Conservation (phyloP, 2,888 invertebrate genomes). For the Tenthredo notha region DNA sequence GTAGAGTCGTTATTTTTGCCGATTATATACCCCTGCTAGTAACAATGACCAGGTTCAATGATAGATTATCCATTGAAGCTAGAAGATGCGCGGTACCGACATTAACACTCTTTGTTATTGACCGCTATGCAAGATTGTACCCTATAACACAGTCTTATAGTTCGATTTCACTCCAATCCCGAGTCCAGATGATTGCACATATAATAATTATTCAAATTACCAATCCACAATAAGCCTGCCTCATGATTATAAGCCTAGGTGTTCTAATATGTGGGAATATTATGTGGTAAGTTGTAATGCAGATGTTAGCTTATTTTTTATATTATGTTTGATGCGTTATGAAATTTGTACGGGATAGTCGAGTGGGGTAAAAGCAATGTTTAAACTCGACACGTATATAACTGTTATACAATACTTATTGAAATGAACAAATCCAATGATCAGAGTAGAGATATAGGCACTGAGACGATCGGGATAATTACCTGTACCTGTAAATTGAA, state of each 20-base stretch:
- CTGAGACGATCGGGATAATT: slow-evolving; percentile 77
- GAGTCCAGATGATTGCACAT: background rate
- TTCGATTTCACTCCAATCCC: background rate
- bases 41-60: background rate
- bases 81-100: background rate
- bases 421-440: slow-evolving; percentile 32
- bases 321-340: background rate
- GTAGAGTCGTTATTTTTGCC: background rate
- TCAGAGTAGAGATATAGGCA: slow-evolving; percentile 78
- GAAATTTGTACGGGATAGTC: background rate
- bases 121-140: background rate
- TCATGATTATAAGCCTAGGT: background rate
- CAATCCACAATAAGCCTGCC: background rate
- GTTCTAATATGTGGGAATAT: background rate
- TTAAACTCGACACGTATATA: slow-evolving; percentile 6
- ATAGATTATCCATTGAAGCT: background rate
- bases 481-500: slow-evolving; percentile 45
- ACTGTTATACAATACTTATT: slow-evolving; percentile 38
- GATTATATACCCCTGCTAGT: background rate
- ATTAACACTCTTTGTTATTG: slow-evolving; percentile 19
- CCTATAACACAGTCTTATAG: background rate
- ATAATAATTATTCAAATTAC: slow-evolving; percentile 21
- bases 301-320: background rate
- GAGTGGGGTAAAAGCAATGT: background rate
- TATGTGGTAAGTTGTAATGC: background rate